Evolutionary conservation across 1,140 invertebrate genomes (phyloP), one percentile per base, ranked within the genome.

Genomic region (Magallana ariakensis): DNA sequence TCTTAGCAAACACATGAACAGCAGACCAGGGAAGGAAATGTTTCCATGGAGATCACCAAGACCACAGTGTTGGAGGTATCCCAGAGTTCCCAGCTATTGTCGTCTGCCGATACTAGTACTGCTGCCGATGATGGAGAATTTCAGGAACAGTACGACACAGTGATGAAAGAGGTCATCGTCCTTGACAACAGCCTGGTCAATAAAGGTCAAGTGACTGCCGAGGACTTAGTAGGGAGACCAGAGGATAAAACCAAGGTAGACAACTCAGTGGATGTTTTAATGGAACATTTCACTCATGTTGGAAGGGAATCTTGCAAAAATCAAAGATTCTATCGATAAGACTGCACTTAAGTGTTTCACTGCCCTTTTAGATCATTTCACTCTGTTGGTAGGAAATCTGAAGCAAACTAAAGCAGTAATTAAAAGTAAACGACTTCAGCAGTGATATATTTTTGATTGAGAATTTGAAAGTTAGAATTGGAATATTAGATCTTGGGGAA

Each of bases 121-220:
- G 66, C 57, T n/a, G 19, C 15, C 26, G 82, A 84, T 16, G 91
- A 90, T 13, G 87, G 88, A 9, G 90, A 90, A 57, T 93, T 93
- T 85, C 90, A 90, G 46, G 53, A 81, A 6, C 82, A 88, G 7
- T 92, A 90, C 86, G 90, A 91, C 55, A 83, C 85, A 15, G 89
- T 91, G 4, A 87, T 91, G 62, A 88, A 87, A 10, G 84, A 90
- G 56, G 87, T 93, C 75, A 89, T 90, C n/a, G 87, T 87, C 16
- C 92, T 92, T 86, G 91, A 93, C 58, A 88, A 89, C 83, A 89
- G 90, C 82, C 86, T 92, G 19, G 85, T 92, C 56, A 92, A 91
- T 22, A 85, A 90, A 85, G 93, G 93, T 19, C 83, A 89, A 58
- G 80, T 93, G 16, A 75, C 86, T 1, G 56, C 86, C 10, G 84